A percentile compares a stretch with the other conserved stretches of the same genome.
These are phyloP conservation scores for Xestia ashworthii DNA, from an alignment of 2,888 invertebrate genomes.

Conservation along the genomic window DNA sequence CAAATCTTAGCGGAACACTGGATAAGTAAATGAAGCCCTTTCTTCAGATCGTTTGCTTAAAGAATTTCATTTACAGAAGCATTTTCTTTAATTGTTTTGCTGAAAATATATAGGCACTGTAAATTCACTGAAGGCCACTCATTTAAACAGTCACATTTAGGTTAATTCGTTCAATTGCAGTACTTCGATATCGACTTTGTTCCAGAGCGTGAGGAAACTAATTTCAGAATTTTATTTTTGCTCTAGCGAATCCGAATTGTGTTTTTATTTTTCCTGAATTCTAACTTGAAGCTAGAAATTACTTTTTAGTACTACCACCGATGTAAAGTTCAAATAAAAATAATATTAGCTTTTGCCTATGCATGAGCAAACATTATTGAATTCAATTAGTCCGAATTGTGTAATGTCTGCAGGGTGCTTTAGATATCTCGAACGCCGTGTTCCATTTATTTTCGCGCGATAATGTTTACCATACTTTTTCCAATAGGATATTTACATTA, in stretches of 20 bases:
- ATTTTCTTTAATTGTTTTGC: constrained; percentile 80
- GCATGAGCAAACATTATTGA: constrained; percentile 9
- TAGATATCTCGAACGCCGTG: neutral
- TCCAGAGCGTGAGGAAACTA: constrained; percentile 13
- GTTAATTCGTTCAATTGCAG: constrained; percentile 63
- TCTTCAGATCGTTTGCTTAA: constrained; percentile 72
- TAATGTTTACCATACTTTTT: constrained; percentile 21
- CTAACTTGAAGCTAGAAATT: constrained; percentile 7
- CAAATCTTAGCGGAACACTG: constrained; percentile 52
- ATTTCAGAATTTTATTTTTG: constrained; percentile 33
- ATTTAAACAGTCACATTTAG: constrained; percentile 69
- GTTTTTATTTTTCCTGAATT: constrained; percentile 40
- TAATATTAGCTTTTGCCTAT: constrained; percentile 6
- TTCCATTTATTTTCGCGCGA: constrained; percentile 4
- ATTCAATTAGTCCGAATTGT: constrained; percentile 28
- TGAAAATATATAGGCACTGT: constrained; percentile 77
- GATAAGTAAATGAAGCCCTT: constrained; percentile 76
- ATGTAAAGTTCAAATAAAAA: constrained; percentile 13
- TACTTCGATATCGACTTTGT: constrained; percentile 23
- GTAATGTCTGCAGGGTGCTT: constrained; percentile 6
- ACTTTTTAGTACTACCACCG: constrained; percentile 6
- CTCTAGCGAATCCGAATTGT: constrained; percentile 30
- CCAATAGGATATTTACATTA: constrained; percentile 32
- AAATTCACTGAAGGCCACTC: constrained; percentile 76
- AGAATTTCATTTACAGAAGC: constrained; percentile 84